Conservation (phyloP, 2,113 vertebrate genomes). For the Gallinago jamesoni region DNA sequence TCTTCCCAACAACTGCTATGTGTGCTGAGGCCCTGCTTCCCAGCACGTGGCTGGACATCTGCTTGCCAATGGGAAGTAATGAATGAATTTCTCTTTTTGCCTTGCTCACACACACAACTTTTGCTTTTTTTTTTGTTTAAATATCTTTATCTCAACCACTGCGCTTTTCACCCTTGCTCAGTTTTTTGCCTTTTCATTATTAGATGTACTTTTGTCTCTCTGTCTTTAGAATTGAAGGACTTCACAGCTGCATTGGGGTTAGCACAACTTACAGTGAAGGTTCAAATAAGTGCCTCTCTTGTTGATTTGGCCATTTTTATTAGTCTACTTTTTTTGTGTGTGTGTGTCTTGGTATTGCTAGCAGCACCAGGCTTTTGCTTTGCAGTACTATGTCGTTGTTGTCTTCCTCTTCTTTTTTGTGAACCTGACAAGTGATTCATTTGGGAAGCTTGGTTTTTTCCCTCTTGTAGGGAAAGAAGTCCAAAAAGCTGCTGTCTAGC, state of each 20-base stretch:
- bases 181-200: background rate
- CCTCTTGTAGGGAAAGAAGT: background rate
- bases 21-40: background rate
- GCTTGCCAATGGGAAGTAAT: background rate
- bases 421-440: background rate
- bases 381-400: background rate
- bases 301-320: background rate
- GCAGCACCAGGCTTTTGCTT: background rate
- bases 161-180: background rate
- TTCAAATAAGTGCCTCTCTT: background rate
- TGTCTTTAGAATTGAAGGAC: background rate
- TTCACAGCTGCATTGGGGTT: background rate
- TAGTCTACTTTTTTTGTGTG: background rate
- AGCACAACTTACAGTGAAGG: background rate
- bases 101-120: fast-evolving
- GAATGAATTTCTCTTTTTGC: background rate
- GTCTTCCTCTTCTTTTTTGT: background rate
- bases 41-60: background rate
- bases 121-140: background rate
- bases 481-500: background rate
- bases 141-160: background rate
- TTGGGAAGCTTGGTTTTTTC: background rate
- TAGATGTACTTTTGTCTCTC: background rate
- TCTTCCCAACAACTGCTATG: background rate
- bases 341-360: background rate